These are phyloP conservation scores for Apodemus agrarius DNA, from an alignment of 2,797 vertebrate genomes.

Conservation along the genomic window DNA sequence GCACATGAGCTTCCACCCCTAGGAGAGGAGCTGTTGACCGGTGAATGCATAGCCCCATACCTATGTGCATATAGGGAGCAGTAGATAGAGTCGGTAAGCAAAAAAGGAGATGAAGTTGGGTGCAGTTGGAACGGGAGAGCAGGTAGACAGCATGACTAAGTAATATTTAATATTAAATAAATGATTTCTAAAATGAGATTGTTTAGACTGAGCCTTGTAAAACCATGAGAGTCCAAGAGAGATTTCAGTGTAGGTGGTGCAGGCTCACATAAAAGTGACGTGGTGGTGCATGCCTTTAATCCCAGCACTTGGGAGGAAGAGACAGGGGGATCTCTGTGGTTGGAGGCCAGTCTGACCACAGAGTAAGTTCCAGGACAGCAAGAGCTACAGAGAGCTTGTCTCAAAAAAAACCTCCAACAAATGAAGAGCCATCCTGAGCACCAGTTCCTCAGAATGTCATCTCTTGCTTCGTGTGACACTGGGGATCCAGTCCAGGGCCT, in stretches of 20 bases:
- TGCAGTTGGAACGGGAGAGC: not conserved
- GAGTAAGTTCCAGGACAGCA: not conserved
- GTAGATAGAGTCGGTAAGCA: not conserved
- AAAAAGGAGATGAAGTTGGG: not conserved
- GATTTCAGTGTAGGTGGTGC: not conserved
- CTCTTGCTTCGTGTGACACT: not conserved
- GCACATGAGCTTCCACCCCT: not conserved
- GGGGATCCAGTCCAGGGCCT: not conserved
- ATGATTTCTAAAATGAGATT: not conserved
- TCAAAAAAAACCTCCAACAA: not conserved
- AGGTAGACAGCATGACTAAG: not conserved
- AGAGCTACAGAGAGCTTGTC: not conserved
- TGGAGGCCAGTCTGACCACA: not conserved
- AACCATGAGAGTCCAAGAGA: slow-evolving; percentile 17
- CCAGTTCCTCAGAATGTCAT: not conserved
- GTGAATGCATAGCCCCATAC: not conserved
- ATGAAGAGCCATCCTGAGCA: not conserved
- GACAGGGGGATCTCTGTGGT: not conserved
- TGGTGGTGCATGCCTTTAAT: not conserved
- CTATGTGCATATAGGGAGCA: not conserved
- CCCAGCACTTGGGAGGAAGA: not conserved
- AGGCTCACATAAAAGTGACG: not conserved
- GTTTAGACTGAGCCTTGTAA: slow-evolving; percentile 40
- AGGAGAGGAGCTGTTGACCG: not conserved
- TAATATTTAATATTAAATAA: not conserved